Evolutionary conservation across 2,113 vertebrate species (phyloP).

Genomic region (Blennius ocellaris): DNA sequence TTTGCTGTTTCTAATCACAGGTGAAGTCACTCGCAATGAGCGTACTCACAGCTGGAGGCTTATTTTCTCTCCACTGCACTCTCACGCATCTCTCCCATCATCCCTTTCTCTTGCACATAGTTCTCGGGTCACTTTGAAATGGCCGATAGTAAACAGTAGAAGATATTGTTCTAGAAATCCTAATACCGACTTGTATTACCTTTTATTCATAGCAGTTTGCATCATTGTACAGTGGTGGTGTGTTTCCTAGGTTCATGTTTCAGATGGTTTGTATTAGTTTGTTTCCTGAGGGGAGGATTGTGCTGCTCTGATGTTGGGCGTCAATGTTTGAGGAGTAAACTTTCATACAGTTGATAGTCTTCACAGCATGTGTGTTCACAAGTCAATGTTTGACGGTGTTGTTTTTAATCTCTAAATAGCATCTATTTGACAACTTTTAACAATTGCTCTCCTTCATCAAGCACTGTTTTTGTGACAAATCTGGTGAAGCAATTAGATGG

Average conservation of each 20-base stretch:
- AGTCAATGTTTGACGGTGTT: background rate
- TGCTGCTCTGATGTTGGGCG: slow-evolving; percentile 34
- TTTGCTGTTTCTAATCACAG: slow-evolving; percentile 46
- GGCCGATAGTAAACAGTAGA: slow-evolving; percentile 22
- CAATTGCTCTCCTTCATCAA: too few relatives aligned
- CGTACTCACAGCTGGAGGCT: slow-evolving; percentile 51
- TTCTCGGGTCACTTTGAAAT: background rate
- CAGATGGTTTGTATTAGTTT: slow-evolving; percentile 3
- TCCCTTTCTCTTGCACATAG: slow-evolving; percentile 30
- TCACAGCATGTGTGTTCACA: background rate
- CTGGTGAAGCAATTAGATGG: too few relatives aligned
- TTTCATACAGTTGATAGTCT: slow-evolving; percentile 4
- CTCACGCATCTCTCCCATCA: slow-evolving; percentile 26
- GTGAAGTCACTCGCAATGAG: slow-evolving; percentile 68
- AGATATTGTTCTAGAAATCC: background rate
- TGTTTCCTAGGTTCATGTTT: slow-evolving; percentile 18
- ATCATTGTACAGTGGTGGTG: slow-evolving; percentile 8
- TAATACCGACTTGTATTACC: slow-evolving; percentile 36
- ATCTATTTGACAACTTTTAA: background rate
- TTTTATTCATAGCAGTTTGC: slow-evolving; percentile 18
- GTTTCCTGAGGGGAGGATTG: slow-evolving; percentile 1
- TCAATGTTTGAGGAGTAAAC: slow-evolving; percentile 9
- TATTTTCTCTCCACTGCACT: background rate
- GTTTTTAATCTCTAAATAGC: fast-evolving
- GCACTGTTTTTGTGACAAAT: too few relatives aligned